A percentile compares a stretch with the other conserved stretches of the same genome.
Conservation (phyloP, 2,888 invertebrate species). For the Aelia acuminata region DNA sequence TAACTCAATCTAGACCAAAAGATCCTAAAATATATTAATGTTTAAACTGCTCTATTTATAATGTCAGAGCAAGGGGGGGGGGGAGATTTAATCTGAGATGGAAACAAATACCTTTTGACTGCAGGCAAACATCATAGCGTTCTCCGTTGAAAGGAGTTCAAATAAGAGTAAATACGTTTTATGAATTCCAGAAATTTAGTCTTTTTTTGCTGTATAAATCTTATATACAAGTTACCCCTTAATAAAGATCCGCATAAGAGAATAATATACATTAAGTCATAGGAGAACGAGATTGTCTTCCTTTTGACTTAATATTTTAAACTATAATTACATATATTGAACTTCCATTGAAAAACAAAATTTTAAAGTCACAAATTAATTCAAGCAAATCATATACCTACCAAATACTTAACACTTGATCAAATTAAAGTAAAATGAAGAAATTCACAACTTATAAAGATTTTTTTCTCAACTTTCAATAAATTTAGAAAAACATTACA, state of each 20-base stretch:
- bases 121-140: background rate
- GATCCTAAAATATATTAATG: background rate
- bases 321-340: too few relatives aligned
- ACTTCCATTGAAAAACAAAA: too few relatives aligned
- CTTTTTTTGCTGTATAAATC: background rate
- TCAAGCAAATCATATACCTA: too few relatives aligned
- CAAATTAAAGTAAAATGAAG: too few relatives aligned
- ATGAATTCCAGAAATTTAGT: conserved; percentile 1
- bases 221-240: background rate
- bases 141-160: background rate
- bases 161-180: background rate
- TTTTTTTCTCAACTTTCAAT: too few relatives aligned
- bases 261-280: too few relatives aligned
- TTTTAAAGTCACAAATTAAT: too few relatives aligned
- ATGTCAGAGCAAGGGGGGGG: background rate
- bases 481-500: too few relatives aligned
- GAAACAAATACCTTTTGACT: background rate
- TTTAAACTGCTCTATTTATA: conserved; percentile 14
- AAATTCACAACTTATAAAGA: too few relatives aligned
- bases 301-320: too few relatives aligned
- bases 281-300: too few relatives aligned
- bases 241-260: background rate
- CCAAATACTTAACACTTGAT: too few relatives aligned
- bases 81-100: background rate
- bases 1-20: background rate